Evolutionary conservation across 1,140 invertebrate genomes (phyloP), one percentile per base, ranked within the genome.

Genomic region (Argopecten irradians): DNA sequence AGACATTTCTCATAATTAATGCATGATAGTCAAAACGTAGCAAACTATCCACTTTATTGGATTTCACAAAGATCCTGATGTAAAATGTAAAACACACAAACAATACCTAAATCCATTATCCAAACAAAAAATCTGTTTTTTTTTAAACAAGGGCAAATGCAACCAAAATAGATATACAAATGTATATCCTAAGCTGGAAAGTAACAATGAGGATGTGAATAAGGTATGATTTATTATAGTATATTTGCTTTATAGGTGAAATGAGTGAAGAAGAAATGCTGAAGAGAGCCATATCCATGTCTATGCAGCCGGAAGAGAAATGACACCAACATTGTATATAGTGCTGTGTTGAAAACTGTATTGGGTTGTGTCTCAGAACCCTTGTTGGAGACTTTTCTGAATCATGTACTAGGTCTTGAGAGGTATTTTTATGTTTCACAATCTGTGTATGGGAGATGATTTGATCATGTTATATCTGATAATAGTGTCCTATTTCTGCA

Each of bases 181-280:
- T 34, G 3, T 85, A 32, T 13, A 36, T 28, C 55, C 22, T 34
- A 19, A 32, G 14, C 41, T 36, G 82, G 19, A 34, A 71, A 83
- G 11, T 28, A 41, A 43, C 34, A 55, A 84, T 55, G 36, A 35
- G 32, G 33, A 33, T 35, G 16, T 35, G 32, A 35, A 34, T 0
- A 16, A n/a, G 33, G 34, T 41, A 13, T 86, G n/a, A 2, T 83
- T 43, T 91, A 55, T 16, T 84, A 55, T 43, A 86, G 46, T 84
- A 33, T 87, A 41, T 86, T 85, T 90, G 35, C 86, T 34, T 90
- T 90, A 34, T 39, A 90, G 87, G 88, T 82, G 94, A 94, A 71
- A 83, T 93, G 28, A 93, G 87, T 91, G 95, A 95, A 85, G 94
- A 95, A 84, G 94, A 94, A 41, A 93, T 95, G 92, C 87, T 95